A percentile compares a stretch with the other conserved stretches of the same genome.
These are phyloP conservation scores for Gobiocypris rarus DNA, from an alignment of 2,113 vertebrate species.

Conservation along the genomic window DNA sequence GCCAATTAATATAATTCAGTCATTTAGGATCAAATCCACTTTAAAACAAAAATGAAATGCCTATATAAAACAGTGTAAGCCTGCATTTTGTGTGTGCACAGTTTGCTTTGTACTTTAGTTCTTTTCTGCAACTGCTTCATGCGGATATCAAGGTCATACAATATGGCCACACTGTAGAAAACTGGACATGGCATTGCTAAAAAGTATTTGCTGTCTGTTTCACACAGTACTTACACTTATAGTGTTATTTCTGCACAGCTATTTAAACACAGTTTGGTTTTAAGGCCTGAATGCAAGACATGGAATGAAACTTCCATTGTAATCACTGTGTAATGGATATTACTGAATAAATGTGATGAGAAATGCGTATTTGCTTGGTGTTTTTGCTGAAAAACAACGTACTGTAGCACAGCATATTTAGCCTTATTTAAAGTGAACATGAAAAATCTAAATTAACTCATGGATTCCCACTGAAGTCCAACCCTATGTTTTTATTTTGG, in stretches of 20 bases:
- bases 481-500: not conserved
- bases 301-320: constrained; percentile 11
- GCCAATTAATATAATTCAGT: constrained; percentile 24
- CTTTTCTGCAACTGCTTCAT: constrained; percentile 25
- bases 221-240: not conserved
- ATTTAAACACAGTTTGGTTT: not conserved
- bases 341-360: not conserved
- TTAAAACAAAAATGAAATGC: not conserved
- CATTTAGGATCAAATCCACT: constrained; percentile 10
- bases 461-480: not conserved
- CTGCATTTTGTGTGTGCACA: constrained; percentile 1
- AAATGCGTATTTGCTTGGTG: not conserved
- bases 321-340: constrained; percentile 22
- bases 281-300: not conserved
- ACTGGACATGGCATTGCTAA: constrained; percentile 34
- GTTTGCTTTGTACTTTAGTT: not conserved
- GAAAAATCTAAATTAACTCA: not conserved
- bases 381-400: not conserved
- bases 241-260: constrained; percentile 28
- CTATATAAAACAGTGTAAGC: not conserved
- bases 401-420: not conserved
- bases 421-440: not conserved
- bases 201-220: constrained; percentile 13
- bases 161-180: constrained; percentile 9
- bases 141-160: constrained; percentile 12